Evolutionary conservation across 1,140 invertebrate species (phyloP).

Genomic region (Drosophila saltans): DNA sequence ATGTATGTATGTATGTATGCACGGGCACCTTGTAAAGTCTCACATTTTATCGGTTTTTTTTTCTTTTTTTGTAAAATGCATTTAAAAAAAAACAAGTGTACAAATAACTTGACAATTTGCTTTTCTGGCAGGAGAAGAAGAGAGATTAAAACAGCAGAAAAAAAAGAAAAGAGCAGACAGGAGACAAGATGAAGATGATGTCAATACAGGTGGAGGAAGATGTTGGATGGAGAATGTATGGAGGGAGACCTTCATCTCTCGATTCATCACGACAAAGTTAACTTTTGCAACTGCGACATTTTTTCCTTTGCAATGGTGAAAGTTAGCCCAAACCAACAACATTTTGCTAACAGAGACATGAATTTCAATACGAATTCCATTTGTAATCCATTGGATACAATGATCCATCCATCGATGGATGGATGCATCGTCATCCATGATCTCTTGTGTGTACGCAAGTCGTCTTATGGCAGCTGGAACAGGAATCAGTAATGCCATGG

Average conservation of each 20-base stretch:
- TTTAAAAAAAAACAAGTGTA: background rate
- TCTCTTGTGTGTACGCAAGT: background rate
- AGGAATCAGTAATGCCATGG: background rate
- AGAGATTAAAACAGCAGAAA: background rate
- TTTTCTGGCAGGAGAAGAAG: background rate
- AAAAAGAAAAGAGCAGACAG: background rate
- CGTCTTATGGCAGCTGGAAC: slow-evolving; percentile 7
- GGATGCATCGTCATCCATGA: slow-evolving; percentile 10
- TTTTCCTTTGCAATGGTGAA: slow-evolving; percentile 1
- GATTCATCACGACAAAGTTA: background rate
- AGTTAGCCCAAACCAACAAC: slow-evolving; percentile 4
- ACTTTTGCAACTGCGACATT: background rate
- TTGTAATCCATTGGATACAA: slow-evolving; percentile 15
- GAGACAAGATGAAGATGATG: too few relatives aligned
- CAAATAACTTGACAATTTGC: slow-evolving; percentile 21
- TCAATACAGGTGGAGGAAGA: background rate
- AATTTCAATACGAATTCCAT: slow-evolving; percentile 18
- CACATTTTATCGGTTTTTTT: background rate
- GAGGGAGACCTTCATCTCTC: slow-evolving; percentile 5
- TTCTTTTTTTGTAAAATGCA: background rate
- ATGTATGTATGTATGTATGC: background rate
- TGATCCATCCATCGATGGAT: background rate
- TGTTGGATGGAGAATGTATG: background rate
- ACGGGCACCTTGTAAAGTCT: background rate
- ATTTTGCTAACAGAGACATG: slow-evolving; percentile 23